Evolutionary conservation across 1,140 invertebrate species (phyloP).

Genomic region (Papilio dardanus): DNA sequence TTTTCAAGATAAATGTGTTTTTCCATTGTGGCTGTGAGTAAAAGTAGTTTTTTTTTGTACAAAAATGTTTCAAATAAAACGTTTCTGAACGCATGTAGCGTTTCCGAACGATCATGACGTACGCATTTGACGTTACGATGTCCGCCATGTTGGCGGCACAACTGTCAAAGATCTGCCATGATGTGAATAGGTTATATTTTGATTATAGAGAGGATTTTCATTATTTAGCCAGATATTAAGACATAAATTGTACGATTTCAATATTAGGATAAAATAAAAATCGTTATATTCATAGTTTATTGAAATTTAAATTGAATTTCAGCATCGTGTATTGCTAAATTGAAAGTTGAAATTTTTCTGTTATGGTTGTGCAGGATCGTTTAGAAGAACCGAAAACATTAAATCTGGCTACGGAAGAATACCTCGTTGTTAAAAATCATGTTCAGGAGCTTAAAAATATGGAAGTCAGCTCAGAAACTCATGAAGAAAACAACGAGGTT

Average conservation of each 20-base stretch:
- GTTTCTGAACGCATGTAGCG: background rate
- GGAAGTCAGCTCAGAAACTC: background rate
- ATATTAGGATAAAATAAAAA: background rate
- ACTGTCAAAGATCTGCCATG: conserved; percentile 5
- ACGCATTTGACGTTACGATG: background rate
- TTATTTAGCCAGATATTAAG: background rate
- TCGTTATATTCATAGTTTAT: background rate
- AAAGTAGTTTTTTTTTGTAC: no score
- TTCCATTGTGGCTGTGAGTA: background rate
- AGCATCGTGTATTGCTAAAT: conserved; percentile 34
- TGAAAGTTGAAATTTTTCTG: conserved; percentile 32
- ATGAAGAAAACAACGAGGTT: conserved; percentile 2
- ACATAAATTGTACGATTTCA: background rate
- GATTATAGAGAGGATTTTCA: background rate
- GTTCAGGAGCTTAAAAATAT: conserved; percentile 50
- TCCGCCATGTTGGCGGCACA: conserved; percentile 6
- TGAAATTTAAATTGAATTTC: background rate
- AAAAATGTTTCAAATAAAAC: no score
- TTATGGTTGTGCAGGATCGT: conserved; percentile 55
- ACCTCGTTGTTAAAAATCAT: conserved; percentile 63
- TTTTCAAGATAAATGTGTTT: background rate
- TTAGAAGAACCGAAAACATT: conserved; percentile 43
- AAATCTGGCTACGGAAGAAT: conserved; percentile 51
- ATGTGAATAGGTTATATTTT: background rate
- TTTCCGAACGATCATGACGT: conserved; percentile 24